Evolutionary conservation across 2,113 vertebrate species (phyloP).

Genomic region (Seriola rivoliana): DNA sequence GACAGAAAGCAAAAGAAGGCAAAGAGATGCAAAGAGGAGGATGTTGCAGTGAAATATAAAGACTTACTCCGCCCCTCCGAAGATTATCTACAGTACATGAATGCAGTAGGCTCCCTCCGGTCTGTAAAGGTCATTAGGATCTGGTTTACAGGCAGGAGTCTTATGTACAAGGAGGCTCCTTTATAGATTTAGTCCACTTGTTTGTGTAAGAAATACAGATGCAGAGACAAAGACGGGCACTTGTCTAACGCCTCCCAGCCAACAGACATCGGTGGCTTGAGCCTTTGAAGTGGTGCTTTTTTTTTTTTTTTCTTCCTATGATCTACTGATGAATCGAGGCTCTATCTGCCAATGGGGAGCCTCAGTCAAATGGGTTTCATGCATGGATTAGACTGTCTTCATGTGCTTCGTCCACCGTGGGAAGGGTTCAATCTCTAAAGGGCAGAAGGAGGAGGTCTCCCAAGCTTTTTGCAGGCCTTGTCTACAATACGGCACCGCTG

Average conservation of each 20-base stretch:
- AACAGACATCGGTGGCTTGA: conserved; percentile 43
- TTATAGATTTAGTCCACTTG: conserved; percentile 34
- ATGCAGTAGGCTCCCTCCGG: not conserved
- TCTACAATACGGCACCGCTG: conserved; percentile 42
- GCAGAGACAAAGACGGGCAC: conserved; percentile 39
- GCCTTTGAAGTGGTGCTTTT: conserved; percentile 66
- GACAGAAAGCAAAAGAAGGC: conserved; percentile 13
- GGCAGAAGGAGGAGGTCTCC: conserved; percentile 38
- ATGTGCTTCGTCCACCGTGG: conserved; percentile 40
- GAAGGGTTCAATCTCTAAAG: conserved; percentile 52
- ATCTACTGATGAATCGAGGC: conserved; percentile 58
- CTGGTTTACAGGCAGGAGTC: not conserved
- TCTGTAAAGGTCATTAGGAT: conserved; percentile 29
- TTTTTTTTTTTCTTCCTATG: not conserved
- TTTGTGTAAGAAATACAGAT: conserved; percentile 26
- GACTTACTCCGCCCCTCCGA: conserved; percentile 10
- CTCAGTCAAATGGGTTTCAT: conserved; percentile 67
- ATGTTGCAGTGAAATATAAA: conserved; percentile 20
- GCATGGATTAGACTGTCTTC: conserved; percentile 61
- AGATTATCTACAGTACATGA: conserved; percentile 24
- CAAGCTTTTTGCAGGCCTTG: conserved; percentile 60
- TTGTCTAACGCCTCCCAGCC: conserved; percentile 30
- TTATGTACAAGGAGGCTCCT: conserved; percentile 13
- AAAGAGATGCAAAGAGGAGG: conserved; percentile 33
- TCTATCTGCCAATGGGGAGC: conserved; percentile 53